Evolutionary conservation across 1,140 invertebrate species (phyloP), one percentile per base, ranked within the genome.

Genomic region (Drosophila albomicans): DNA sequence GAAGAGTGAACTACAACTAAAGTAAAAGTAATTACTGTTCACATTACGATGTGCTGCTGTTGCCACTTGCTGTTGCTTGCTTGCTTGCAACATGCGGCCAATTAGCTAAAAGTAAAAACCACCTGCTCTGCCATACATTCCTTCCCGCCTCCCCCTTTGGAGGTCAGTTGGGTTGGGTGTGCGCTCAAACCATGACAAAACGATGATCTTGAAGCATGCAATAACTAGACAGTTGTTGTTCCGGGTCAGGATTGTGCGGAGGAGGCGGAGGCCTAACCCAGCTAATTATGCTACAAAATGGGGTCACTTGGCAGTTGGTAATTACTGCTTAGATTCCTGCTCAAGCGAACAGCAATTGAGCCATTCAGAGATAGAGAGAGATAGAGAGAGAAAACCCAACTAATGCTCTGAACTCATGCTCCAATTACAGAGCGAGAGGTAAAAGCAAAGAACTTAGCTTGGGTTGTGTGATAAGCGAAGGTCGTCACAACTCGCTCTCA

Each of bases 11-110:
- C 61, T 10, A 35, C 35, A 38, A 46, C 35, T 46, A 56, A 76
- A 79, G 69, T 78, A 70, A 71, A 87, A 75, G 80, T 87, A 88
- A 87, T 87, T 88, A 88, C 75, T 43, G 61, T 72, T 59, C 28
- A 46, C 49, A 62, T 46, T 58, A 48, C 7, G 15, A 35, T 48
- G 46, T 25, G 15, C n/a, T 35, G 35, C 35, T 35, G 35, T 13
- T 46, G 62, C 10, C 20, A 25, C 20, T 25, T 2, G 62, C 16
- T 10, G 41, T 35, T 52, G 32, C 15, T 13, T 54, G 48, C 20
- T n/a, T 57, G 65, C 41, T 25, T 38, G 35, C 35, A 72, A 51
- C 63, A 30, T 52, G 66, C 73, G 52, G 56, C 28, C 73, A 72
- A 72, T 76, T 76, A 76, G 68, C 69, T 61, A 65, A 72, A 71